Evolutionary conservation across 2,113 vertebrate genomes (phyloP).

Genomic region (Gorilla gorilla): DNA sequence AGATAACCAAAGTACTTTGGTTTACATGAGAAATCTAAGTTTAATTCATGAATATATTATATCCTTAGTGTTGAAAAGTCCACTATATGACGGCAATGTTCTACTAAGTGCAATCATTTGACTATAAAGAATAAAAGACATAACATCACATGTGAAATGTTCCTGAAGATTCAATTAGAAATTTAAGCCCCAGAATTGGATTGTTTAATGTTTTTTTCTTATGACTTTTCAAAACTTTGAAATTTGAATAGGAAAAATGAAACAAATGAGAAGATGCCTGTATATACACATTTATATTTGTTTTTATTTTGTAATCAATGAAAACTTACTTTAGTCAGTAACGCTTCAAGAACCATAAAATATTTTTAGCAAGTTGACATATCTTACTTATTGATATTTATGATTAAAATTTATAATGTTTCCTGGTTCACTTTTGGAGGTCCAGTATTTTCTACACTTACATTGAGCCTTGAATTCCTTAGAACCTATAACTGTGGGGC

Average conservation of each 20-base stretch:
- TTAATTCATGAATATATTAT: background rate
- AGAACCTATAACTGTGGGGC: background rate
- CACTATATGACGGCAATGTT: background rate
- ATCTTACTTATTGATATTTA: background rate
- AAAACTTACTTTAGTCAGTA: slow-evolving; percentile 13
- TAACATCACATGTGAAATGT: background rate
- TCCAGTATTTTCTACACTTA: background rate
- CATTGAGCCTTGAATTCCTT: background rate
- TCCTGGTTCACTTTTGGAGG: background rate
- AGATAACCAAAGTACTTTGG: background rate
- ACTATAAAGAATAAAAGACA: background rate
- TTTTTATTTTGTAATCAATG: background rate
- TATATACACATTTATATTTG: background rate
- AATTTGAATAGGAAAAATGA: background rate
- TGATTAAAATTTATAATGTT: background rate
- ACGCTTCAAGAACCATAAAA: background rate
- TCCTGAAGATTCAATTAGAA: background rate
- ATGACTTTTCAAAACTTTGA: background rate
- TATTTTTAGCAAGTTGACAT: background rate
- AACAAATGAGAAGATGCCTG: background rate
- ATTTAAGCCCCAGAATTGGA: background rate
- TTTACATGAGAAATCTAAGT: background rate
- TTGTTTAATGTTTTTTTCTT: background rate
- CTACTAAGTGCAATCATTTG: background rate
- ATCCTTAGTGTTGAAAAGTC: background rate